phyloP scores from a whole-genome alignment of 2,113 vertebrate genomes.

The Meleagris gallopavo region DNA sequence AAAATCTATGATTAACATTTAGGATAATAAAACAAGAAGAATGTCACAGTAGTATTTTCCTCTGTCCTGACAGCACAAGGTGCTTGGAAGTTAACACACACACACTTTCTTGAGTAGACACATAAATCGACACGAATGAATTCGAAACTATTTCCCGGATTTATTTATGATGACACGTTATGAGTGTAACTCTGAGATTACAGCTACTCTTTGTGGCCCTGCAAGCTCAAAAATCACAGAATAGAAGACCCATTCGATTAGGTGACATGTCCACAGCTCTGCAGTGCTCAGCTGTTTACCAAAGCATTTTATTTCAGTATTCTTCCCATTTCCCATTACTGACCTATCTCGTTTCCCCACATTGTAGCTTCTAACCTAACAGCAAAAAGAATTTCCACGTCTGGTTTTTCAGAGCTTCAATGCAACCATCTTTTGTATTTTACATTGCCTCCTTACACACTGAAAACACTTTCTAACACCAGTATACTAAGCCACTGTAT shows the following conservation, averaged over 20 bases:
- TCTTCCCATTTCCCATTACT: neutral
- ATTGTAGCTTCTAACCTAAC: neutral
- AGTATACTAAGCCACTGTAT: neutral
- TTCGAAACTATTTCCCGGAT: neutral
- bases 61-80: neutral
- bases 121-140: neutral
- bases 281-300: accelerated
- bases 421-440: neutral
- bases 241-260: neutral
- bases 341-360: neutral
- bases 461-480: neutral
- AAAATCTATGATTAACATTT: neutral
- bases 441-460: neutral
- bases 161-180: neutral
- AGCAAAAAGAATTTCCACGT: neutral
- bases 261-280: neutral
- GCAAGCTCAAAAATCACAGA: neutral
- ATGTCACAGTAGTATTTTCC: neutral
- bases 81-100: neutral
- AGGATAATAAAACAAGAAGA: neutral
- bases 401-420: neutral
- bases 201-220: neutral
- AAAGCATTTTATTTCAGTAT: neutral
- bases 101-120: neutral
- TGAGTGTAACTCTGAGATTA: neutral